Conservation (phyloP, 2,797 vertebrate genomes). For the Phalloptychus januarius region DNA sequence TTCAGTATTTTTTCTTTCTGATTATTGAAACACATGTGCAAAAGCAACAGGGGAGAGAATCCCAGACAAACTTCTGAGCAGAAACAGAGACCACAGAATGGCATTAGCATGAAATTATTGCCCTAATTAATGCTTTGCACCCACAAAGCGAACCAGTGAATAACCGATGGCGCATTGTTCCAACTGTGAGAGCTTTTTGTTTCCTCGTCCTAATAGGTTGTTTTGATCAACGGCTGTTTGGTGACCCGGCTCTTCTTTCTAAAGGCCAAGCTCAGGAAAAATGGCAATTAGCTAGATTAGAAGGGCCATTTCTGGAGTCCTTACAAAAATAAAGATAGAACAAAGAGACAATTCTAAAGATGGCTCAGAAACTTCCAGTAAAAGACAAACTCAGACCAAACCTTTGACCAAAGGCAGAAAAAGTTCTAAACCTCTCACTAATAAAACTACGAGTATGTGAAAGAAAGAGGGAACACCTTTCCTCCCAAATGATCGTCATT, state of each 20-base stretch:
- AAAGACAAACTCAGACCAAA: constrained; percentile 18
- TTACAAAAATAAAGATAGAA: constrained; percentile 43
- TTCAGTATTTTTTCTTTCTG: constrained; percentile 50
- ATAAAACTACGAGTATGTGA: neutral
- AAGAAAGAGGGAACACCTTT: neutral
- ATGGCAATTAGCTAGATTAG: constrained; percentile 78
- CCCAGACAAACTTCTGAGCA: constrained; percentile 62
- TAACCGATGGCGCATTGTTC: constrained; percentile 66
- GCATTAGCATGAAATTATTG: constrained; percentile 86
- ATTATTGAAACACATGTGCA: constrained; percentile 76
- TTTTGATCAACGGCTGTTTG: constrained; percentile 77
- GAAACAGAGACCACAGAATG: constrained; percentile 81
- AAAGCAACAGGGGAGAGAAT: constrained; percentile 76
- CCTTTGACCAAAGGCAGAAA: neutral
- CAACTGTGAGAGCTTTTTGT: constrained; percentile 70
- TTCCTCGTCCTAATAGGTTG: constrained; percentile 70
- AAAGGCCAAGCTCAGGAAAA: constrained; percentile 64
- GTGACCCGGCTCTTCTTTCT: constrained; percentile 68
- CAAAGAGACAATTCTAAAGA: neutral
- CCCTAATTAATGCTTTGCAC: constrained; percentile 90
- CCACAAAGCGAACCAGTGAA: constrained; percentile 69
- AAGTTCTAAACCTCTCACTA: neutral
- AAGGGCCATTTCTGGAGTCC: constrained; percentile 60
- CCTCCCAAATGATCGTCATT: neutral
- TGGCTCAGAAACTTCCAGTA: neutral